Evolutionary conservation across 2,797 vertebrate genomes (phyloP), one percentile per base, ranked within the genome.

Genomic region (Muraenolepis orangiensis): DNA sequence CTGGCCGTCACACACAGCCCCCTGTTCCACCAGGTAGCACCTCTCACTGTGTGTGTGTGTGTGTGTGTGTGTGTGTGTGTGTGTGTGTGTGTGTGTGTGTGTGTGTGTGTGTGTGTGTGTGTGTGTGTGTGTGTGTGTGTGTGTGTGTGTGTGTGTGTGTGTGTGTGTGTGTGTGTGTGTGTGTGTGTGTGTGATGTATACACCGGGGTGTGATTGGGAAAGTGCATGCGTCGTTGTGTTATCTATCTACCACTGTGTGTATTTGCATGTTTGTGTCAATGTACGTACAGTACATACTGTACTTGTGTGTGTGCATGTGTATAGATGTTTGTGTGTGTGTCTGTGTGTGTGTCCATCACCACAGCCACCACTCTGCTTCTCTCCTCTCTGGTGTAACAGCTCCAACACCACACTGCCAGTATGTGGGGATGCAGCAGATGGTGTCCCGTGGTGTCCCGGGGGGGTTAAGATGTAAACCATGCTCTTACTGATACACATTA

Each of bases 1-100:
- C 87, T 98, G 69, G 92, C 95, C 0, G 88, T 96, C 84, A 99
- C 96, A 2, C 98, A 99, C 85, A 98, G 96, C 76, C 93, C 97
- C 0, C 96, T 98, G 38, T 99, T 99, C 85, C 98, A 99, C 87
- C 98, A 99, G 96, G 97, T 72, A 36, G 11, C 28, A 8, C 70
- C n/a, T 75, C n/a, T n/a, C n/a, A n/a, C n/a, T n/a, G 34, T 32
- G 11, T 72, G 12, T 68, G 13, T 71, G 3, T 74, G 3, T 69
- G 30, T 69, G 64, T 66, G 61, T 66, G 64, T 29, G 64, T 66
- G 10, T 66, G 61, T 12, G 64, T 66, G 26, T n/a, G n/a, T n/a
- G n/a, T n/a, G n/a, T n/a, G n/a, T n/a, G n/a, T n/a, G n/a, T n/a
- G n/a, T n/a, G n/a, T n/a, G n/a, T n/a, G n/a, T n/a, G n/a, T n/a